These are phyloP conservation scores for Junonia oenone DNA, from an alignment of 2,888 invertebrate genomes.

Conservation along the genomic window DNA sequence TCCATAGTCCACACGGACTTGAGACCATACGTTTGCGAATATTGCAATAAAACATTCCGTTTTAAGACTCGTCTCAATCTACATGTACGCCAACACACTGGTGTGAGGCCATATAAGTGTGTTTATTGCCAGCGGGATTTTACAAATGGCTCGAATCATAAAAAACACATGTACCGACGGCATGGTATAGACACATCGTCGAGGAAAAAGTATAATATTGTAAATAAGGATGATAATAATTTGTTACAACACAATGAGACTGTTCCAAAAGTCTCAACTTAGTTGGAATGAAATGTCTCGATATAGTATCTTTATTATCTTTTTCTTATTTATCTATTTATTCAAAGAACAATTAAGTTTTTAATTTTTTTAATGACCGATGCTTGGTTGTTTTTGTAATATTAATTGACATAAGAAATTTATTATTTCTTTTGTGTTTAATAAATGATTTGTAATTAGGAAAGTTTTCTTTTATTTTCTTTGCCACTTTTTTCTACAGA, in stretches of 20 bases:
- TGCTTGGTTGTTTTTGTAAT: neutral
- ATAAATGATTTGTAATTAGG: neutral
- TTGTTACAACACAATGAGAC: no score
- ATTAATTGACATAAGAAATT: neutral
- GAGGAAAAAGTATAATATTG: conserved; percentile 45
- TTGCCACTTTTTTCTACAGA: no score
- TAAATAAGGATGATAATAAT: conserved; percentile 30
- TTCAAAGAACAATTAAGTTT: neutral
- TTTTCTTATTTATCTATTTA: neutral
- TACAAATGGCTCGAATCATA: conserved; percentile 70
- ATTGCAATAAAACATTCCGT: conserved; percentile 65
- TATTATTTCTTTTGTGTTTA: neutral
- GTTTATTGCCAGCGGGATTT: conserved; percentile 63
- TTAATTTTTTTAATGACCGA: neutral
- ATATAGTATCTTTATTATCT: neutral
- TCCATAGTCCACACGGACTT: conserved; percentile 70
- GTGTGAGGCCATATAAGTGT: conserved; percentile 67
- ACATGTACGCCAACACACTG: conserved; percentile 69
- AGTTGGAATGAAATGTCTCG: no score
- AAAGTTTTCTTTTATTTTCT: neutral
- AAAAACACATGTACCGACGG: conserved; percentile 69
- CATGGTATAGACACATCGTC: conserved; percentile 68
- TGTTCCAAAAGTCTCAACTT: no score
- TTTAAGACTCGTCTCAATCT: conserved; percentile 67
- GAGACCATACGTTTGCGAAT: conserved; percentile 63